A percentile compares a stretch with the other conserved stretches of the same genome.
phyloP scores from a whole-genome alignment of 2,888 invertebrate genomes.

The Plutella xylostella region DNA sequence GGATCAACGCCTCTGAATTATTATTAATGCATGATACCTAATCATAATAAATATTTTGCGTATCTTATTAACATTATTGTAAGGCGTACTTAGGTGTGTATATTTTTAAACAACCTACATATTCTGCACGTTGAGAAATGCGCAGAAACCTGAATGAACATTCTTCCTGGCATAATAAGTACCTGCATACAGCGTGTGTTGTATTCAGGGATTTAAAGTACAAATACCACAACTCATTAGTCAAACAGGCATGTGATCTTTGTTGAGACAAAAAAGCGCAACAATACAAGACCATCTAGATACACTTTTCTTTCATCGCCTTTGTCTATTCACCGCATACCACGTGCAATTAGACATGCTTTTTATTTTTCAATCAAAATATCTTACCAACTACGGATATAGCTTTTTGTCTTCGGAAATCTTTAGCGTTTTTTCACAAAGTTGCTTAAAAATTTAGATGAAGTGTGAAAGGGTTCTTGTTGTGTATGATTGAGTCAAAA shows the following conservation, averaged over 20 bases:
- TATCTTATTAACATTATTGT: too few relatives aligned
- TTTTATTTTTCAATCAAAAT: slow-evolving; percentile 67
- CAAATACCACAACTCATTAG: too few relatives aligned
- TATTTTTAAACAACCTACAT: too few relatives aligned
- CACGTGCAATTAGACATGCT: slow-evolving; percentile 37
- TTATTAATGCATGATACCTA: too few relatives aligned
- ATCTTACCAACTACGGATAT: slow-evolving; percentile 49
- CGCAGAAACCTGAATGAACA: too few relatives aligned
- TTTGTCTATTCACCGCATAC: slow-evolving; percentile 6
- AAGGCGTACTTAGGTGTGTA: too few relatives aligned
- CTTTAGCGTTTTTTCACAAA: slow-evolving; percentile 29
- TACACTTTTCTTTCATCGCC: neutral
- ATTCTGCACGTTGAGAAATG: too few relatives aligned
- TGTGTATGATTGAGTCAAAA: slow-evolving; percentile 51
- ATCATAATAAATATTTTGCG: too few relatives aligned
- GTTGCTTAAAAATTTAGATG: slow-evolving; percentile 48
- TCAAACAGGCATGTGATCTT: neutral
- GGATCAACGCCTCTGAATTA: too few relatives aligned
- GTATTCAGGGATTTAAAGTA: too few relatives aligned
- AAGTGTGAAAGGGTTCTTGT: slow-evolving; percentile 55
- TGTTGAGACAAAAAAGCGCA: neutral
- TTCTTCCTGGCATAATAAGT: too few relatives aligned
- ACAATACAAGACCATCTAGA: neutral
- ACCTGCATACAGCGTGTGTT: too few relatives aligned
- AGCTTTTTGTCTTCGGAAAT: slow-evolving; percentile 35